Base-by-base conservation (phyloP, 1,140 invertebrate genomes). In the Drosophila baimaii region DNA sequence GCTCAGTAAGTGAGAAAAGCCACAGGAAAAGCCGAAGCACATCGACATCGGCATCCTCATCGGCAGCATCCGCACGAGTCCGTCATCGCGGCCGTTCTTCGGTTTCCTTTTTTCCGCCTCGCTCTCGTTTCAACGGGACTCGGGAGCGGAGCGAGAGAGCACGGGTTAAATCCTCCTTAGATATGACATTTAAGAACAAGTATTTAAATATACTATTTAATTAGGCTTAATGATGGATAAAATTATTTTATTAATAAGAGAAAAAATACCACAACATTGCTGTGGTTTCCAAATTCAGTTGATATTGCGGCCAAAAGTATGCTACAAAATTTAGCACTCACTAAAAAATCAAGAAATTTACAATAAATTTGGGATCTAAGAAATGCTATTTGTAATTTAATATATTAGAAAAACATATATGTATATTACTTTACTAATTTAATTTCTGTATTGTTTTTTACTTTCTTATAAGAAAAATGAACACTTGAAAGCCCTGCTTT, bases 1-100 rank as follows among this genome's bases (percentile, higher is more conserved):
- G 83, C 83, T 88, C 83, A 77, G 64, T 33, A 43, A 69, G 62
- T 69, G 61, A 77, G 69, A 71, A 69, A 54, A 66, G 65, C 65
- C 65, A 66, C 65, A 69, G 65, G 61, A 69, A 69, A 23, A 69
- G 33, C 62, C 65, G 52, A 35, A 31, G 43, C 52, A 57, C 49
- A 71, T 68, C 57, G 44, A 21, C 62, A 43, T 43, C 57, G 23
- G 29, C 57, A 63, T 63, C 39, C 52, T 31, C 62, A 52, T 71
- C 66, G 52, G 49, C 68, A 83, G 80, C 81, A 83, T 83, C 81
- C 71, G 64, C 65, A 68, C 46, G 70, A 79, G 49, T 57, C 44
- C 29, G 74, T 82, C 58, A 72, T 73, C 68, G 66, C 63, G 37
- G 19, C n/a, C 37, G 55, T 52, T 56, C 61, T 62, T 73, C 75